Evolutionary conservation across 1,140 invertebrate genomes (phyloP).

Genomic region (Brachionus angularis): DNA sequence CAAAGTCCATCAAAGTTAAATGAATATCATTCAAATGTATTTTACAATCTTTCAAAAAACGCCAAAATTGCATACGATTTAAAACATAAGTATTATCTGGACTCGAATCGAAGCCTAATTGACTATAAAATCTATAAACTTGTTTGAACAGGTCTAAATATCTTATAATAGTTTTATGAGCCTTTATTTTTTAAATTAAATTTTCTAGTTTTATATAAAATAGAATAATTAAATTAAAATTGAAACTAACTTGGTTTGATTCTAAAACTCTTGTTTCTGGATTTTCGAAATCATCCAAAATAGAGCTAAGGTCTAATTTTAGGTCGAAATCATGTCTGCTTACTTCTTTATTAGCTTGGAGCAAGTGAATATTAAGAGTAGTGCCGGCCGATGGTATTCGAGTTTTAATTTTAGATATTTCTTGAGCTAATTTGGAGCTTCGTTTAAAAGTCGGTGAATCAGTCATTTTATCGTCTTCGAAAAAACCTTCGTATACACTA

Average conservation of each 20-base stretch:
- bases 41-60: slow-evolving; percentile 56
- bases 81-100: slow-evolving; percentile 58
- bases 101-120: slow-evolving; percentile 54
- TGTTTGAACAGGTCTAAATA: slow-evolving; percentile 53
- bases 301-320: slow-evolving; percentile 9
- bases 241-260: not conserved
- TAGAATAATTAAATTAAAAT: not conserved
- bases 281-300: not conserved
- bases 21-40: slow-evolving; percentile 50
- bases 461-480: slow-evolving; percentile 56
- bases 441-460: slow-evolving; percentile 47
- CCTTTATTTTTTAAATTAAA: slow-evolving; percentile 49
- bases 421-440: not conserved
- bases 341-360: not conserved
- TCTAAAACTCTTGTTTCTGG: slow-evolving; percentile 13
- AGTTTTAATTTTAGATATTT: slow-evolving; percentile 4
- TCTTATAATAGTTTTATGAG: slow-evolving; percentile 52
- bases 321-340: slow-evolving; percentile 14
- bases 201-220: not conserved
- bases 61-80: slow-evolving; percentile 58
- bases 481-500: slow-evolving; percentile 56
- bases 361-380: not conserved
- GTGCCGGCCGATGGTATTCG: slow-evolving; percentile 24
- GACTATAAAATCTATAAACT: slow-evolving; percentile 56
- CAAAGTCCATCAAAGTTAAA: slow-evolving; percentile 54